These are phyloP conservation scores for Burhinus oedicnemus DNA, from an alignment of 2,113 vertebrate genomes.

Conservation along the genomic window DNA sequence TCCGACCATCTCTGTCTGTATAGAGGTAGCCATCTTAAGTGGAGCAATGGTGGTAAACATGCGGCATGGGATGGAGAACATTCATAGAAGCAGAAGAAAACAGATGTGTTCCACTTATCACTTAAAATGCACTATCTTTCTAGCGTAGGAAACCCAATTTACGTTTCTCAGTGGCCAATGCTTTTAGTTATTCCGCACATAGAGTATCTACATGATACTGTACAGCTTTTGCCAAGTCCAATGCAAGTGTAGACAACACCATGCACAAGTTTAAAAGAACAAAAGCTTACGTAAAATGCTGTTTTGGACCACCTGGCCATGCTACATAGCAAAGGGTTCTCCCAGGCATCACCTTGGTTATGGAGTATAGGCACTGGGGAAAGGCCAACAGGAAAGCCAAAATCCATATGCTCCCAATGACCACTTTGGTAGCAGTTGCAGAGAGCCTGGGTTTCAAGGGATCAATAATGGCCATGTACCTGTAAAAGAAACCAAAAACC, in stretches of 20 bases:
- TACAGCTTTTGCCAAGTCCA: neutral
- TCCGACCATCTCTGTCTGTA: neutral
- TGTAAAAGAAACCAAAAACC: slow-evolving; percentile 57
- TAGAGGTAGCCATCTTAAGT: neutral
- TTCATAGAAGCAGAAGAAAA: neutral
- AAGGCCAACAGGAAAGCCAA: slow-evolving; percentile 93
- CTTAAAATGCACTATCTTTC: neutral
- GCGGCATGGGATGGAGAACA: neutral
- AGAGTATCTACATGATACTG: neutral
- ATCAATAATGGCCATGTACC: slow-evolving; percentile 98
- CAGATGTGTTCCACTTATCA: neutral
- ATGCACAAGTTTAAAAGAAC: neutral
- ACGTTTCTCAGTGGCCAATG: neutral
- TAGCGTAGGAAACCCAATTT: neutral
- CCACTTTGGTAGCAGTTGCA: slow-evolving; percentile 88
- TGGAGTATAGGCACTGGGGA: slow-evolving; percentile 94
- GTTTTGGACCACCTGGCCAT: slow-evolving; percentile 88
- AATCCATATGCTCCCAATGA: slow-evolving; percentile 93
- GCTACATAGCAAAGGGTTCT: slow-evolving; percentile 92
- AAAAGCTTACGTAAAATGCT: slow-evolving; percentile 89
- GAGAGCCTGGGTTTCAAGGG: slow-evolving; percentile 95
- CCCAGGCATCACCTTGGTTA: slow-evolving; percentile 80
- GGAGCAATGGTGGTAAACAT: neutral
- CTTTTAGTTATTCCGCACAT: neutral
- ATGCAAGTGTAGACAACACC: neutral